Conservation (phyloP, 2,113 vertebrate species). For the Alosa alosa region DNA sequence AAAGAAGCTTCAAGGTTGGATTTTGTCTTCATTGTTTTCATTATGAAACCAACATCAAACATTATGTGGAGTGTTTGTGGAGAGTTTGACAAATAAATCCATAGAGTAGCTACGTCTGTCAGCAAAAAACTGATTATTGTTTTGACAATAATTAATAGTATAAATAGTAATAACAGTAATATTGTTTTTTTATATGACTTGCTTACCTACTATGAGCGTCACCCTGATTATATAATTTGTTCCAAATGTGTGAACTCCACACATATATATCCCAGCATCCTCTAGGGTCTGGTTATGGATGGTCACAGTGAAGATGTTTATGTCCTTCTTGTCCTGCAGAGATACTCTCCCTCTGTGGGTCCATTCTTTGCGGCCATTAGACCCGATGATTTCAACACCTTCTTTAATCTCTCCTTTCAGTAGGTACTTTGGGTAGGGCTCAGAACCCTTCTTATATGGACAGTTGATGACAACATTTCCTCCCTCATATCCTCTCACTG, state of each 20-base stretch:
- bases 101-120: too few relatives aligned
- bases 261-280: not conserved
- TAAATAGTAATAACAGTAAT: too few relatives aligned
- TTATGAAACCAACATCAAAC: too few relatives aligned
- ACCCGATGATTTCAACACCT: not conserved
- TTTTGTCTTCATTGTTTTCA: too few relatives aligned
- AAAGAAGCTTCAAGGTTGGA: too few relatives aligned
- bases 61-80: too few relatives aligned
- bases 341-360: not conserved
- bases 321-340: not conserved
- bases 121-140: too few relatives aligned
- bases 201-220: too few relatives aligned
- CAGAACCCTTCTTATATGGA: not conserved
- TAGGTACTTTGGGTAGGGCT: not conserved
- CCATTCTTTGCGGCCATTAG: not conserved
- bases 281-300: not conserved
- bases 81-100: too few relatives aligned
- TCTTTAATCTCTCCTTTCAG: not conserved
- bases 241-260: not conserved
- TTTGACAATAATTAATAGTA: too few relatives aligned
- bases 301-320: not conserved
- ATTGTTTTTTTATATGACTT: too few relatives aligned
- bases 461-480: not conserved
- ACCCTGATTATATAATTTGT: not conserved
- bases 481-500: slow-evolving; percentile 23